These are phyloP conservation scores for Glaucopsyche alexis DNA, from an alignment of 2,888 invertebrate genomes.

Conservation along the genomic window DNA sequence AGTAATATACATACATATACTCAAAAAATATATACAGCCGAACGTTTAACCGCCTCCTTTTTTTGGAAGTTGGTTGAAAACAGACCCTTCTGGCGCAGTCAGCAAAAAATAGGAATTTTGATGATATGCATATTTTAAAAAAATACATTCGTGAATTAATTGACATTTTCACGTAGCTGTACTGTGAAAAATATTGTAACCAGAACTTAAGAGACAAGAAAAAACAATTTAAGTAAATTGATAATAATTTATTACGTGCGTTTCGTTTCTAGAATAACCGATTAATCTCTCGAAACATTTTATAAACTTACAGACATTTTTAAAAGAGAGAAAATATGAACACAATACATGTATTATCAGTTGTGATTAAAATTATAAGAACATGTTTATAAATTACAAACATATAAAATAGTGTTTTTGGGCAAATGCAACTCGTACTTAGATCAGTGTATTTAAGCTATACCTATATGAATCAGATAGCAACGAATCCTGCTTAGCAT, in stretches of 20 bases:
- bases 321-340: no score
- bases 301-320: no score
- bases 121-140: neutral
- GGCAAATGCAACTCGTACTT: neutral
- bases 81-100: no score
- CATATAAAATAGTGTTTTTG: neutral
- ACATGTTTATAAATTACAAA: no score
- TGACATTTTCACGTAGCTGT: neutral
- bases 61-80: no score
- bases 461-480: constrained; percentile 5
- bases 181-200: neutral
- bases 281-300: neutral
- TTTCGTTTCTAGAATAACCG: neutral
- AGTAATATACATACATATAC: no score
- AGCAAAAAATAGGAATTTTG: neutral
- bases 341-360: no score
- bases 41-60: no score
- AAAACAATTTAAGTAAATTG: no score
- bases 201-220: no score
- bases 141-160: neutral
- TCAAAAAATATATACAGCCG: no score
- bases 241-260: neutral
- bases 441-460: neutral
- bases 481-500: neutral
- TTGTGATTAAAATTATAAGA: no score